Evolutionary conservation across 2,797 vertebrate species (phyloP), one percentile per base, ranked within the genome.

Genomic region (Amniataba percoides): DNA sequence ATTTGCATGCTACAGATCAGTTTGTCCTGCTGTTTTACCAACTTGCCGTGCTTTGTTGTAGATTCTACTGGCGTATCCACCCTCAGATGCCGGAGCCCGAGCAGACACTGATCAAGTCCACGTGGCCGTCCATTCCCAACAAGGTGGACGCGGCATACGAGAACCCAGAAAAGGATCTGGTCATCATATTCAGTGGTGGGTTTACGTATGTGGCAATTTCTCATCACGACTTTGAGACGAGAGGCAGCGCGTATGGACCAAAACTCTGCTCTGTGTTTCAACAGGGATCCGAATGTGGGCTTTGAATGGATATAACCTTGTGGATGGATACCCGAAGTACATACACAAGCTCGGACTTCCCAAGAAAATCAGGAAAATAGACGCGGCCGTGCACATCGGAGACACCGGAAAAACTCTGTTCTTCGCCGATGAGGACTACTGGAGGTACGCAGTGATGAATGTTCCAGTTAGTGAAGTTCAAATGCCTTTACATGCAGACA

Each of bases 21-120:
- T 62, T 45, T 1, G 13, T 19, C 1, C 13, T n/a, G 16, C 27
- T 6, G 10, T 58, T 53, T 43, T 27, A 5, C 15, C 25, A 49
- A 60, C 6, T 7, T 42, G 4, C n/a, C 21, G 21, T 6, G 21
- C n/a, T 25, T 39, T 61, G 45, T 73, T 25, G 42, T 87, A 99
- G 98, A 55, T 99, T 98, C 93, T 97, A 97, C 89, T 99, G 98
- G 98, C 94, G 98, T 48, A 75, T 99, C 13, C 98, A 99, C 68
- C 96, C 97, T 64, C 97, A 99, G 93, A 95, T 97, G 94, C 82
- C 90, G 2, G 96, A 98, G 15, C 94, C 96, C 2, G 95, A 97
- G 72, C 93, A 96, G 72, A 94, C 94, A 0, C 85, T 97, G 78
- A 97, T 96, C 77, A 97, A 97, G 67, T 96, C 94, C 2, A 98